Base-by-base conservation (phyloP, 1,140 invertebrate genomes). In the Frieseomelitta varia region DNA sequence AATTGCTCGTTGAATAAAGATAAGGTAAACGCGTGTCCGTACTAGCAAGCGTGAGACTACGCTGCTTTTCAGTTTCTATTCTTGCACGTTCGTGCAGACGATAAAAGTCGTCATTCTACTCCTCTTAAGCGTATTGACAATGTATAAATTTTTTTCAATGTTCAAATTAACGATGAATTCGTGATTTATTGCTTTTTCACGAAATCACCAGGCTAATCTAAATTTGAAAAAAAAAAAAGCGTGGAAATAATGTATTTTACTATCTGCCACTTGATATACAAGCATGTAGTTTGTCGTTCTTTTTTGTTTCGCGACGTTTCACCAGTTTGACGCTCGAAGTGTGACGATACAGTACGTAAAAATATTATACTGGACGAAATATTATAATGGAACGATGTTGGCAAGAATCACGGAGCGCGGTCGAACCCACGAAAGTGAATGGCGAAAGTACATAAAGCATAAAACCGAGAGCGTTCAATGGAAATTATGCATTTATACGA, bases 401-500 rank as follows among this genome's bases (percentile, higher is more conserved):
- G 21, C 53, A 72, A 84, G 56, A 79, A 84, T 84, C 17, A 55
- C 27, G 68, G 68, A 24, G 24, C 34, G 19, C 17, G 61, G 11
- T 24, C 12, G 24, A 34, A 51, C 30, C 56, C 72, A 58, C 67
- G 82, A 80, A 88, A 85, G 87, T 82, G 75, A 88, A 88, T 65
- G 86, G 83, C 87, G 82, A 88, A 87, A 88, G 87, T 88, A 76
- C 72, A 87, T 87, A 84, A 87, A 81, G 73, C 74, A 81, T 87
- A 85, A 88, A 85, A 58, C 83, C 73, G 73, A 81, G 77, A 85
- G 81, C 82, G 74, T 4, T 65, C 34, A 24, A 19, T 39, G 21
- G 24, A 72, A 79, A 84, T 84, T 63, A 84, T 79, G 76, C 81
- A 63, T 83, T 77, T 67, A 56, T 74, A 75, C 63, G 21, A 34